A percentile compares a stretch with the other conserved stretches of the same genome.
Evolutionary conservation across 1,140 invertebrate species (phyloP).

Genomic region (Phocides pigmalion): DNA sequence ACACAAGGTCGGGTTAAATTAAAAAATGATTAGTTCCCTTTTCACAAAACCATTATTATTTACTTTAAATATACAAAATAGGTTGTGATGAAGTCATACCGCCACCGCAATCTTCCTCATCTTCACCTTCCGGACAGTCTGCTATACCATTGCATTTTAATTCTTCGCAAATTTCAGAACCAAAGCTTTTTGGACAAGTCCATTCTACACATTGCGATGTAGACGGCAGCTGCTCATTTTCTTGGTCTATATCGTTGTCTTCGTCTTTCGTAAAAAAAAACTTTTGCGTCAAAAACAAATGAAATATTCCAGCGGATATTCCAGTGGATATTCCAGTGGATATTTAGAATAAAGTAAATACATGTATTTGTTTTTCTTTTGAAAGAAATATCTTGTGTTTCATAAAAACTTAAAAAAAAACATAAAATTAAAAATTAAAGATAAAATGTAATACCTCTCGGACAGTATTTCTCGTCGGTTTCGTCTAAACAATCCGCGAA

Average conservation of each 20-base stretch:
- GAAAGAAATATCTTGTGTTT: too few relatives aligned
- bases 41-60: too few relatives aligned
- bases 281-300: neutral
- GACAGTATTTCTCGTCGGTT: constrained; percentile 24
- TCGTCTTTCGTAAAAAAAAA: neutral
- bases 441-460: constrained; percentile 19
- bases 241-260: neutral
- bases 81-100: neutral
- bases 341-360: too few relatives aligned
- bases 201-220: neutral
- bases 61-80: too few relatives aligned
- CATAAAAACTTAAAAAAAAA: neutral
- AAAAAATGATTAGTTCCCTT: too few relatives aligned
- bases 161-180: neutral
- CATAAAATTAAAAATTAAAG: constrained; percentile 6
- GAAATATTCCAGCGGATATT: too few relatives aligned
- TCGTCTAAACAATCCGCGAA: constrained; percentile 18
- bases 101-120: constrained; percentile 1
- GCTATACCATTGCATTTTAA: neutral
- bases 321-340: too few relatives aligned
- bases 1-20: too few relatives aligned
- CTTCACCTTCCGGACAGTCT: constrained; percentile 2
- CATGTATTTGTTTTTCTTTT: too few relatives aligned
- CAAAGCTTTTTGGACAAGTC: neutral
- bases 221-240: neutral